Base-by-base conservation (phyloP, 2,888 invertebrate genomes). In the Eilema griseolum region DNA sequence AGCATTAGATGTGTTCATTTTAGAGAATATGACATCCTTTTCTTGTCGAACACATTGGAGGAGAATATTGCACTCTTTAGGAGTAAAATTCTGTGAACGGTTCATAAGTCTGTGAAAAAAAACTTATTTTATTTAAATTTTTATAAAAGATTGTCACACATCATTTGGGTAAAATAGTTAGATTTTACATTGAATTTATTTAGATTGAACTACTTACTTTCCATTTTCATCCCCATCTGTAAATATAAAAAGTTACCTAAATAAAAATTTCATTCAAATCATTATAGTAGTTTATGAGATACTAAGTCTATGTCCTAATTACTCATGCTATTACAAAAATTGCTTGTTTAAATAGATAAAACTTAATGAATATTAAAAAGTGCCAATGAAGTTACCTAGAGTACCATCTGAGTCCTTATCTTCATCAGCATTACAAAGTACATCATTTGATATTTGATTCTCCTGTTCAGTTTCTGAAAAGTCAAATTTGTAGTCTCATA, bases 21-120 rank as follows among this genome's bases (percentile, higher is more conserved):
- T 91, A 5, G 74, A 83, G 68, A 94, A 90, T 46, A 95, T 77
- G 67, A 85, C 74, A 59, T 87, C 86, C 72, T 92, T 93, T 78
- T 95, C 95, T 73, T 88, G 83, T 73, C 88, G 88, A 3, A 93
- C 92, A 83, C 93, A 94, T 76, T 92, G 87, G 12, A 95, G 80
- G 16, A 95, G 79, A 1, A 94, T 79, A 72, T 83, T 88, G 71
- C 91, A 92, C 73, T 95, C 95, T 71, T 89, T 82, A 1, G 91
- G 87, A 2, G 92, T 86, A 77, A 95, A 95, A 70, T 92, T 91
- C 11, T 86, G 73, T 52, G 90, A 74, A 2, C 81, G 74, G 65
- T 75, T 81, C 1, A 74, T 31, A 28, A 61, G 71, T 69, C 83
- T 86, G 31, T 11, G 63, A 67, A 62, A 31, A 8, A 65, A 5